Conservation (phyloP, 2,888 invertebrate species). For the Lepeophtheirus nordmannii region DNA sequence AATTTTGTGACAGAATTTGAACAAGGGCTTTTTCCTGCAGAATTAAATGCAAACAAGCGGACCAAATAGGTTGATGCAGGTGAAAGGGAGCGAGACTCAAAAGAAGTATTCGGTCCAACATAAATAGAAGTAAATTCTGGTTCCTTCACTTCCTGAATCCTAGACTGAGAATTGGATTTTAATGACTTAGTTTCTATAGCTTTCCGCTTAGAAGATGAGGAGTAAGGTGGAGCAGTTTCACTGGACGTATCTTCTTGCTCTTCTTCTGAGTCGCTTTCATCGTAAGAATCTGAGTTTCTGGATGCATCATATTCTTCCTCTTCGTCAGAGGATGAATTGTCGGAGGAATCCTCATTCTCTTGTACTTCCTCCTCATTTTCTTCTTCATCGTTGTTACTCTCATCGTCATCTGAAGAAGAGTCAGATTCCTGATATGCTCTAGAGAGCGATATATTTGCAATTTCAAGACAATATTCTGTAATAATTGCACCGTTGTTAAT, state of each 20-base stretch:
- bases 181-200: no score
- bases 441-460: constrained; percentile 33
- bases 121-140: not conserved
- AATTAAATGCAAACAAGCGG: constrained; percentile 56
- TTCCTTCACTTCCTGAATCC: not conserved
- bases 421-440: not conserved
- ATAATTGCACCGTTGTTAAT: constrained; percentile 62
- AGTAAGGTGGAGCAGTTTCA: not conserved
- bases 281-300: no score
- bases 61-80: constrained; percentile 68
- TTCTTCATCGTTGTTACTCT: not conserved
- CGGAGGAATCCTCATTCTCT: not conserved
- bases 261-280: not conserved
- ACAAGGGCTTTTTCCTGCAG: constrained; percentile 54
- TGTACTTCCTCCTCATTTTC: not conserved
- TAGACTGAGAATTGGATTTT: not conserved
- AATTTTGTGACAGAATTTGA: constrained; percentile 42
- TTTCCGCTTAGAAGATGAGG: no score
- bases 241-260: not conserved
- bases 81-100: constrained; percentile 36
- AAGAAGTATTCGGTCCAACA: not conserved
- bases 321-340: not conserved
- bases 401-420: not conserved
- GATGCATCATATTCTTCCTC: constrained; percentile 12
- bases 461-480: constrained; percentile 61